A percentile compares a stretch with the other conserved stretches of the same genome.
phyloP scores from a whole-genome alignment of 2,797 vertebrate species.

The Rhinophrynus dorsalis region DNA sequence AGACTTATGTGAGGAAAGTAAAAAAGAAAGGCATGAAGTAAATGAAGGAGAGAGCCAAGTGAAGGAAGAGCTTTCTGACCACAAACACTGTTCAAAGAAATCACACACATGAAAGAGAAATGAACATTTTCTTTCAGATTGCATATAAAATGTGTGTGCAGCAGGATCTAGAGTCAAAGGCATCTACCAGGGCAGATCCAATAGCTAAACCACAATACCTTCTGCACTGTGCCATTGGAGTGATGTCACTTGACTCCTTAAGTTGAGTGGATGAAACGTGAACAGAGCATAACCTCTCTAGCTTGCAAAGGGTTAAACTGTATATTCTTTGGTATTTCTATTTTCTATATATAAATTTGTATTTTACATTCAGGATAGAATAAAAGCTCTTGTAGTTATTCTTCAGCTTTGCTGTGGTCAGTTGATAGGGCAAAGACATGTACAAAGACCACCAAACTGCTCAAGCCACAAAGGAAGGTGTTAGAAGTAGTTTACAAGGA shows the following conservation, averaged over 20 bases:
- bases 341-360: too few species aligned
- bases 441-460: too few species aligned
- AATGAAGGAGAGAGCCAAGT: slow-evolving; percentile 22
- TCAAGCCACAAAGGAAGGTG: too few species aligned
- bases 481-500: too few species aligned
- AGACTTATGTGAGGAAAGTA: neutral
- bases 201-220: neutral
- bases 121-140: slow-evolving; percentile 21
- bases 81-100: slow-evolving; percentile 44
- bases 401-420: too few species aligned
- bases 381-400: too few species aligned
- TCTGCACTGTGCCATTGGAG: neutral
- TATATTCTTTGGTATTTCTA: too few species aligned
- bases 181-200: neutral
- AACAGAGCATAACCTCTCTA: too few species aligned
- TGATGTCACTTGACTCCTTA: slow-evolving; percentile 3
- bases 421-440: too few species aligned
- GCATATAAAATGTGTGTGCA: slow-evolving; percentile 7
- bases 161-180: neutral
- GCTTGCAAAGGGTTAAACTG: too few species aligned
- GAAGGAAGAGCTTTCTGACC: slow-evolving; percentile 20
- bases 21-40: neutral
- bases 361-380: too few species aligned
- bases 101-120: slow-evolving; percentile 33
- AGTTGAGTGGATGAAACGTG: too few species aligned